Conservation (phyloP, 1,140 invertebrate genomes). For the Monochamus saltuarius region DNA sequence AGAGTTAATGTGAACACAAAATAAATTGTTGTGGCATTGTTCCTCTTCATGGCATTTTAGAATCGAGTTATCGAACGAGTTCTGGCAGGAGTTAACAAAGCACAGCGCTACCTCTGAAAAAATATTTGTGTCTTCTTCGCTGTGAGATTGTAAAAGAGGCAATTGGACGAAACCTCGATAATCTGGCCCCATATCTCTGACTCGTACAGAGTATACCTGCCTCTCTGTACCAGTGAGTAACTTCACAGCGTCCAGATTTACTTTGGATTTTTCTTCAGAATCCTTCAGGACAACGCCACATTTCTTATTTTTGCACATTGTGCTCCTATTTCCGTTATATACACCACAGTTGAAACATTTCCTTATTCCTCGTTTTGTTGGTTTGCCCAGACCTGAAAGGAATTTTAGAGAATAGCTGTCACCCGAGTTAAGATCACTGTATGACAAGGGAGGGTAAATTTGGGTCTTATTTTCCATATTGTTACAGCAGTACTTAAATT, state of each 20-base stretch:
- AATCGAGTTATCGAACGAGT: conserved; percentile 59
- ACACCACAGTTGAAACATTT: conserved; percentile 80
- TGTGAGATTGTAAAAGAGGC: conserved; percentile 57
- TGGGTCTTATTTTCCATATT: too few species aligned
- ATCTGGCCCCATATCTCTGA: conserved; percentile 69
- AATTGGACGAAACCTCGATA: conserved; percentile 76
- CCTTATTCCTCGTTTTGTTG: conserved; percentile 57
- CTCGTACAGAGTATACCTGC: conserved; percentile 70
- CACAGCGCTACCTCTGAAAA: conserved; percentile 62
- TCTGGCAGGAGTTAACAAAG: conserved; percentile 67
- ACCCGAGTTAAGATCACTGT: too few species aligned
- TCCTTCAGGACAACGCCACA: conserved; percentile 73
- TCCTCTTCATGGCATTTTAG: conserved; percentile 59
- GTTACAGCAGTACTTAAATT: too few species aligned
- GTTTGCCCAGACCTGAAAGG: conserved; percentile 39
- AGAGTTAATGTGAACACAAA: conserved; percentile 70
- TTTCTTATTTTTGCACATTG: conserved; percentile 75
- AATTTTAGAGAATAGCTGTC: conserved; percentile 1
- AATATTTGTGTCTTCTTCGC: conserved; percentile 52
- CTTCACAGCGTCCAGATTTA: conserved; percentile 68
- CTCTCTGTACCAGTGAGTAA: conserved; percentile 63
- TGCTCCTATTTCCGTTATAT: conserved; percentile 73
- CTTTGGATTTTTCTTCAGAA: conserved; percentile 62
- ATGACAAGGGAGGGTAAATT: too few species aligned
- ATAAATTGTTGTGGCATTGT: conserved; percentile 18